Evolutionary conservation across 2,888 invertebrate species (phyloP).

Genomic region (Amiota mariae): DNA sequence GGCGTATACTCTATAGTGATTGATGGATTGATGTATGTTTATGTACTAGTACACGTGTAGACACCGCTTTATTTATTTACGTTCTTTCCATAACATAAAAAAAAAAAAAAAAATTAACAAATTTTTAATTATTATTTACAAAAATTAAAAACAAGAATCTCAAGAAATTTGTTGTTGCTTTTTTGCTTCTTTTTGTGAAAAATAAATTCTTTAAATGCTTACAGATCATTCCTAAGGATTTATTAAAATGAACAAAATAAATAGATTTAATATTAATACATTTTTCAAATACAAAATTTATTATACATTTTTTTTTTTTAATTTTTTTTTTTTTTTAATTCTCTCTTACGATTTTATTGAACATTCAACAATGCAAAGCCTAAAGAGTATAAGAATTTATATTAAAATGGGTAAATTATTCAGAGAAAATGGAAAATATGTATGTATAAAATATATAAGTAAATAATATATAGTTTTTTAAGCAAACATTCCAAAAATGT

Average conservation of each 20-base stretch:
- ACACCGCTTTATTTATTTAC: not conserved
- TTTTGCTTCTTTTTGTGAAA: not conserved
- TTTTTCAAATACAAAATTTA: not conserved
- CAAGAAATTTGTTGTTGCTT: conserved; percentile 6
- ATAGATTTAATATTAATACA: not conserved
- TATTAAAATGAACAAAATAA: not conserved
- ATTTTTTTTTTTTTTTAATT: not conserved
- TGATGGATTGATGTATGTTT: no score
- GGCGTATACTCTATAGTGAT: no score
- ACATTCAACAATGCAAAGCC: conserved; percentile 19
- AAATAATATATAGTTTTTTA: conserved; percentile 44
- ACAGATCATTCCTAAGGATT: conserved; percentile 13
- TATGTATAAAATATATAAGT: conserved; percentile 59
- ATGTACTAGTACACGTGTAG: not conserved
- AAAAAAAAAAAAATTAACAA: not conserved
- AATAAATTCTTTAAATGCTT: not conserved
- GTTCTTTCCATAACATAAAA: not conserved
- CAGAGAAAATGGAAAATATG: conserved; percentile 48
- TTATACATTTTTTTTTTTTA: no score
- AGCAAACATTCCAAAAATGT: conserved; percentile 67
- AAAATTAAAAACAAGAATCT: not conserved
- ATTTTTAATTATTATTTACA: no score
- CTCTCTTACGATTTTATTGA: not conserved
- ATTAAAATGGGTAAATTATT: conserved; percentile 28
- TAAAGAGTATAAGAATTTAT: conserved; percentile 19